phyloP scores from a whole-genome alignment of 2,113 vertebrate genomes.

The Pseudorasbora parva region DNA sequence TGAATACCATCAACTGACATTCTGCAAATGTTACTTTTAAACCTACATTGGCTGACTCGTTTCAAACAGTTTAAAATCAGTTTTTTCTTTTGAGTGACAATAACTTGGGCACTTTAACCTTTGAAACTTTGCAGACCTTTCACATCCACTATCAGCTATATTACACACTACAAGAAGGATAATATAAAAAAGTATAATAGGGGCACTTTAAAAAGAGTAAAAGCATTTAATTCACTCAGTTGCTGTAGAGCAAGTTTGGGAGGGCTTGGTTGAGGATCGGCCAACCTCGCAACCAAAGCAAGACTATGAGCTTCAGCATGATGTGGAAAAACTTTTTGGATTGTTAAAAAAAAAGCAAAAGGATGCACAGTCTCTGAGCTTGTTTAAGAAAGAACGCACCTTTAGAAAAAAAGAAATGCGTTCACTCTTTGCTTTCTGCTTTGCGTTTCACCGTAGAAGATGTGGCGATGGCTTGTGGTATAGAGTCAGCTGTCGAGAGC shows the following conservation, averaged over 20 bases:
- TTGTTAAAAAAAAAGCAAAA: background rate
- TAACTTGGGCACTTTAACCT: no score
- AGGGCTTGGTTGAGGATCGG: slow-evolving; percentile 29
- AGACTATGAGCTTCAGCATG: slow-evolving; percentile 44
- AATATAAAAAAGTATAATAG: no score
- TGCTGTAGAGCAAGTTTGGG: slow-evolving; percentile 9
- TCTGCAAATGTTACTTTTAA: no score
- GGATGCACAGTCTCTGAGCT: background rate
- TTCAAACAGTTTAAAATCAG: no score
- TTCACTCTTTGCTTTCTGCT: background rate
- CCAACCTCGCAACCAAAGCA: slow-evolving; percentile 36
- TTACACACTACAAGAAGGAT: no score
- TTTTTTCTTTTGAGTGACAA: no score
- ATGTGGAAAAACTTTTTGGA: background rate
- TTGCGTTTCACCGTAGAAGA: slow-evolving; percentile 68
- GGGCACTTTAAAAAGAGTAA: background rate
- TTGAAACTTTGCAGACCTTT: no score
- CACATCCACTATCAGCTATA: no score
- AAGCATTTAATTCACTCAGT: background rate
- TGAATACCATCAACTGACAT: no score
- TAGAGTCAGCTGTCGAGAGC: slow-evolving; percentile 80
- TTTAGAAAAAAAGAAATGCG: background rate
- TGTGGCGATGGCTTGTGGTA: slow-evolving; percentile 71
- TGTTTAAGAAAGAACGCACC: background rate
- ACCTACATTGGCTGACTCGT: no score